Conservation (phyloP, 2,113 vertebrate species). For the Philantomba maxwellii region DNA sequence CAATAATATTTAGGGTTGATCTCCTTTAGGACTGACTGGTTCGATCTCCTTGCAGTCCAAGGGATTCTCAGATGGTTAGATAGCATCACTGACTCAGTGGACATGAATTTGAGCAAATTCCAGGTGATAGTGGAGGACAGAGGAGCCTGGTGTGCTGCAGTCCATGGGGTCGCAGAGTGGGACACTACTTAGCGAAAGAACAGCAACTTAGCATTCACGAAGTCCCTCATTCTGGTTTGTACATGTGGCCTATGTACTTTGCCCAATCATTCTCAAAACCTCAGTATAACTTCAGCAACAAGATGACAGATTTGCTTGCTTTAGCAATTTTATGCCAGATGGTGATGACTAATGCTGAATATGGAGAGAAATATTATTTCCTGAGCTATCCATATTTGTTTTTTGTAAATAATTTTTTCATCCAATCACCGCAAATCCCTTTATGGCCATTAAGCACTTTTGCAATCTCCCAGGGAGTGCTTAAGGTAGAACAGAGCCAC, state of each 20-base stretch:
- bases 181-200: not conserved
- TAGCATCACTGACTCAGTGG: not conserved
- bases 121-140: not conserved
- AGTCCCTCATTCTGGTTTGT: not conserved
- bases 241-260: not conserved
- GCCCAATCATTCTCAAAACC: not conserved
- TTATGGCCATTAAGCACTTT: constrained; percentile 8
- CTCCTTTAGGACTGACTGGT: not conserved
- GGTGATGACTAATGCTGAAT: not conserved
- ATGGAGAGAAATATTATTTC: constrained; percentile 21
- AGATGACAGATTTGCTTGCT: not conserved
- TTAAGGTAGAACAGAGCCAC: not conserved
- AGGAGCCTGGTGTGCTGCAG: not conserved
- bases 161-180: not conserved
- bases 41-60: not conserved
- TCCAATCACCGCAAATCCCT: not conserved
- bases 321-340: constrained; percentile 10
- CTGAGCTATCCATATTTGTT: not conserved
- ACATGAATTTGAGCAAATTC: not conserved
- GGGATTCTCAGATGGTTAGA: not conserved
- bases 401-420: constrained; percentile 35
- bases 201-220: not conserved
- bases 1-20: not conserved
- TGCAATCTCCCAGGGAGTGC: not conserved
- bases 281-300: not conserved